Evolutionary conservation across 2,113 vertebrate species (phyloP), one percentile per base, ranked within the genome.

Genomic region (Dromas ardeola): DNA sequence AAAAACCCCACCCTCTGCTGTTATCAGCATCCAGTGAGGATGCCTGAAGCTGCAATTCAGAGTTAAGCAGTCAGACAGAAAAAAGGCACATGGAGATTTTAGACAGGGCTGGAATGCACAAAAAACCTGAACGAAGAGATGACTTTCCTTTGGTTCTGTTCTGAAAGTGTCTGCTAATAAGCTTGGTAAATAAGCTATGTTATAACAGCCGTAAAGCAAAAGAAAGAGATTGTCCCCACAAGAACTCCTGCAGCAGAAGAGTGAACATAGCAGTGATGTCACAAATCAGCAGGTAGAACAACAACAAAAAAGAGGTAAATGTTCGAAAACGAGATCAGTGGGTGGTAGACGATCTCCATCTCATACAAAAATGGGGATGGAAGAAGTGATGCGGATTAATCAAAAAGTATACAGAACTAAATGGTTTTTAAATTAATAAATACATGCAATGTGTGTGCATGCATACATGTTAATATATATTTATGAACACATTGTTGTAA

Each of bases 321-420:
- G 13, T 70, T 43, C 2, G 4, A 52, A 74, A 79, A 2, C 0
- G 0, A 42, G 34, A 62, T 9, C 71, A 14, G 34, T 40, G 12
- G 0, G 1, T 49, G 34, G 91, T 15, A 11, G 20, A 55, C 38
- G 34, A 52, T 32, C 10, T 79, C 23, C 49, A 43, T 23, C 26
- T 52, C 43, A 73, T 4, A 21, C 21, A n/a, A 25, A 55, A 50
- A 6, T 10, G 16, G 13, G 22, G 45, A 63, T 36, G 6, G 25
- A 77, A 79, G 53, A 45, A 61, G 10, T 30, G 16, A 14, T 20
- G 69, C 55, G 16, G 17, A 27, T 65, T 59, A 88, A 66, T 36
- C 6, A n/a, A 58, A 40, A 65, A 59, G 19, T 49, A 29, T 5
- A 55, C 4, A 81, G 12, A 72, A 69, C 7, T 27, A 19, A 43